Evolutionary conservation across 2,888 invertebrate species (phyloP).

Genomic region (Eupeodes luniger): DNA sequence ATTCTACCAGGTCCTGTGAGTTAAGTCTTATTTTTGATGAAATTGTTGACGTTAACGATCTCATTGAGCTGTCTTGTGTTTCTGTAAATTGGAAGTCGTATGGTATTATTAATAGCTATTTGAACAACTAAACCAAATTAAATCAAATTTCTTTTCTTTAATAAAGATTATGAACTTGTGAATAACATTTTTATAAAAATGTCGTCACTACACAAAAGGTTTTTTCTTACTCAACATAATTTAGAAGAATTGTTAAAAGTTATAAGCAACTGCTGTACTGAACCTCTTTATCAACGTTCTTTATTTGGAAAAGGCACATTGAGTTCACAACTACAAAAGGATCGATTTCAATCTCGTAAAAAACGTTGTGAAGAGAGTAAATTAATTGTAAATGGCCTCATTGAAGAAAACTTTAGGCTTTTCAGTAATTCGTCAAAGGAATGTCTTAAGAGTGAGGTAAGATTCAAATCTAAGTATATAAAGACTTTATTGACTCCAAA

Average conservation of each 20-base stretch:
- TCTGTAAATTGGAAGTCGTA: constrained; percentile 92
- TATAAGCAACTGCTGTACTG: constrained; percentile 89
- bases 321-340: constrained; percentile 81
- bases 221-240: constrained; percentile 86
- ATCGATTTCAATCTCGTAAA: constrained; percentile 79
- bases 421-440: constrained; percentile 78
- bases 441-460: constrained; percentile 8
- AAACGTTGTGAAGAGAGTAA: constrained; percentile 81
- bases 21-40: constrained; percentile 91
- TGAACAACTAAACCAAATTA: too few relatives aligned
- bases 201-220: constrained; percentile 78
- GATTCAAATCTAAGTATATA: background rate
- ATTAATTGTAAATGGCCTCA: constrained; percentile 79
- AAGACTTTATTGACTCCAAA: too few relatives aligned
- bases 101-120: constrained; percentile 85
- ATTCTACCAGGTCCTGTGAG: constrained; percentile 90
- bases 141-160: background rate
- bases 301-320: constrained; percentile 80
- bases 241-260: constrained; percentile 86
- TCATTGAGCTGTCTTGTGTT: constrained; percentile 88
- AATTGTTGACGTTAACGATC: constrained; percentile 89
- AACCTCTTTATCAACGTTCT: constrained; percentile 91
- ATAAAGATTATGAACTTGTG: constrained; percentile 79
- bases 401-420: constrained; percentile 81
- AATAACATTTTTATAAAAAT: constrained; percentile 79